These are phyloP conservation scores for Calonectris borealis DNA, from an alignment of 2,113 vertebrate genomes.

Conservation along the genomic window DNA sequence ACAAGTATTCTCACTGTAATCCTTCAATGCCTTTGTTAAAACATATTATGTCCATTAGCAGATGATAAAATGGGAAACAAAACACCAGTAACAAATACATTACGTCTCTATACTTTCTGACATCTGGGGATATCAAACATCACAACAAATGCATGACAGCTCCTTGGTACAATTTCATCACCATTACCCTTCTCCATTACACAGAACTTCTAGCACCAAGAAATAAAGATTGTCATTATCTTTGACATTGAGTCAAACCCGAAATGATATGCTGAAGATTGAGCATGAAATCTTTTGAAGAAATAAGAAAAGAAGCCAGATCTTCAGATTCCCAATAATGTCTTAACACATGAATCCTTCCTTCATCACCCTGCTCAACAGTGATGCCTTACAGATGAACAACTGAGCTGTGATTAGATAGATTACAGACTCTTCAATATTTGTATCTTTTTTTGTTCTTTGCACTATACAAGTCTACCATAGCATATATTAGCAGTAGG, in stretches of 20 bases:
- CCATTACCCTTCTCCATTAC: neutral
- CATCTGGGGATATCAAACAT: neutral
- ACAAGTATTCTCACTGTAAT: neutral
- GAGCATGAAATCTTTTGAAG: neutral
- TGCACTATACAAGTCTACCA: neutral
- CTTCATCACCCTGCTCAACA: constrained; percentile 25
- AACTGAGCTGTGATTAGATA: constrained; percentile 37
- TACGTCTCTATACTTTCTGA: neutral
- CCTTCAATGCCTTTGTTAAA: neutral
- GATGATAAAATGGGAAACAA: neutral
- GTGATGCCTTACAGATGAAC: constrained; percentile 28
- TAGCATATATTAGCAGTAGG: neutral
- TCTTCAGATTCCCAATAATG: constrained; percentile 16
- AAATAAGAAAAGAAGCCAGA: constrained; percentile 24
- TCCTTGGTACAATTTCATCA: neutral
- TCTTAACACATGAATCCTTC: constrained; percentile 24
- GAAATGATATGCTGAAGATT: neutral
- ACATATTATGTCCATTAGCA: neutral
- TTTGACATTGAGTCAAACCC: neutral
- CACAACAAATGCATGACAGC: neutral
- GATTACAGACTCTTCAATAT: neutral
- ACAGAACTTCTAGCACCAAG: neutral
- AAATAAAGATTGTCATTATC: constrained; percentile 5
- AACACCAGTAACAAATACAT: neutral
- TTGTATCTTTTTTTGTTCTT: constrained; percentile 10